Base-by-base conservation (phyloP, 2,888 invertebrate species). In the Coelopa pilipes region DNA sequence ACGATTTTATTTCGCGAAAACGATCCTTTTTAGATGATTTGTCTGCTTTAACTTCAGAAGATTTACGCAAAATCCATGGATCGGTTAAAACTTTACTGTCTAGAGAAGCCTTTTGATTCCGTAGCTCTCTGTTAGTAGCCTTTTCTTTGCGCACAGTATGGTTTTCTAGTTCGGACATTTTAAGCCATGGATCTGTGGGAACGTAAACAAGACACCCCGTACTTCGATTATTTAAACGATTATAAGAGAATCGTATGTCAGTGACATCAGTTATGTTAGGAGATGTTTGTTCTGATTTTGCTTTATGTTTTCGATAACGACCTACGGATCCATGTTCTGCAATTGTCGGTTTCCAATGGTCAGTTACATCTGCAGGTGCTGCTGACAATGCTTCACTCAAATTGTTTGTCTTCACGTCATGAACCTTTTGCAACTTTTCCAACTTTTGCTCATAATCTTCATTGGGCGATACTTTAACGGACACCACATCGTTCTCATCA, bases 201-300 rank as follows among this genome's bases (percentile, higher is more conserved):
- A 82, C 81, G 77, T 86, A 85, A 2, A 83, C 83, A 47, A 88
- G 78, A 68, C 86, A 87, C 45, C 85, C 84, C 3, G 85, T 84
- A 74, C 86, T 87, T 72, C 82, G 82, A 62, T 85, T 85, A 60
- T 82, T 81, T 13, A 77, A 76, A 72, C 77, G 77, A 70, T 81
- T 83, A 73, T 82, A 83, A 34, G 79, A 75, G 76, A 84, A 84
- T 66, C 79, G 80, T 4, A 78, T 79, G 45, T 84, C 82, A 78
- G 83, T 75, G 63, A 82, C 80, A n/a, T 83, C 83, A 0, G 76
- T 74, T 70, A 87, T 83, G 79, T 84, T 85, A 77, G 88, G 87
- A 73, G 88, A 85, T 77, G 88, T 85, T 79, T 88, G 87, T 79
- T 89, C 89, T 73, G 88, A 88, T 79, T 82, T 83, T 55, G 84